Conservation (phyloP, 2,888 invertebrate species). For the Xanthorhoe designata region DNA sequence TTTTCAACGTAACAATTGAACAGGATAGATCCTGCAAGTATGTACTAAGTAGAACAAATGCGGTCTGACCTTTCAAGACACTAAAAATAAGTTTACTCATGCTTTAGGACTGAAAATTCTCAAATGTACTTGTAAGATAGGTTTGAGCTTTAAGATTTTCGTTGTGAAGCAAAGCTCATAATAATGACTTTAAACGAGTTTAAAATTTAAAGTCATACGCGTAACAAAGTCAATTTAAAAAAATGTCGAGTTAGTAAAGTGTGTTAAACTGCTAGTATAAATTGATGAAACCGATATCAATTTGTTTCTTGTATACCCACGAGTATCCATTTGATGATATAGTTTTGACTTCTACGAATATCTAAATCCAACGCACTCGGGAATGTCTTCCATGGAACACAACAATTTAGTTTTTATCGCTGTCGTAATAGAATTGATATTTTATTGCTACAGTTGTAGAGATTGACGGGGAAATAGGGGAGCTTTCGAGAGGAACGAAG, state of each 20-base stretch:
- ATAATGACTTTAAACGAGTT: no score
- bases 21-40: no score
- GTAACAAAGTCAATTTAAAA: no score
- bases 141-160: no score
- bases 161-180: no score
- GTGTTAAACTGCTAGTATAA: no score
- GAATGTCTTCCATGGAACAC: slow-evolving; percentile 20
- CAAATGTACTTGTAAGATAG: no score
- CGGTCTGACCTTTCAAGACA: not conserved
- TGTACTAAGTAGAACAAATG: not conserved
- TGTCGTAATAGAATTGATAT: slow-evolving; percentile 11
- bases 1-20: no score
- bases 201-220: no score
- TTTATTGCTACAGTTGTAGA: slow-evolving; percentile 13
- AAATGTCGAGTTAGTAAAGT: not conserved
- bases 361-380: slow-evolving; percentile 6
- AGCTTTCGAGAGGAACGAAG: not conserved
- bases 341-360: slow-evolving; percentile 13
- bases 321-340: not conserved
- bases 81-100: not conserved
- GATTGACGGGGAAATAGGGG: not conserved
- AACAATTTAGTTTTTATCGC: slow-evolving; percentile 17
- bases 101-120: no score
- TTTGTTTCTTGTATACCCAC: not conserved
- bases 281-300: not conserved